A percentile compares a stretch with the other conserved stretches of the same genome.
Conservation (phyloP, 2,113 vertebrate genomes). For the Propithecus coquereli region DNA sequence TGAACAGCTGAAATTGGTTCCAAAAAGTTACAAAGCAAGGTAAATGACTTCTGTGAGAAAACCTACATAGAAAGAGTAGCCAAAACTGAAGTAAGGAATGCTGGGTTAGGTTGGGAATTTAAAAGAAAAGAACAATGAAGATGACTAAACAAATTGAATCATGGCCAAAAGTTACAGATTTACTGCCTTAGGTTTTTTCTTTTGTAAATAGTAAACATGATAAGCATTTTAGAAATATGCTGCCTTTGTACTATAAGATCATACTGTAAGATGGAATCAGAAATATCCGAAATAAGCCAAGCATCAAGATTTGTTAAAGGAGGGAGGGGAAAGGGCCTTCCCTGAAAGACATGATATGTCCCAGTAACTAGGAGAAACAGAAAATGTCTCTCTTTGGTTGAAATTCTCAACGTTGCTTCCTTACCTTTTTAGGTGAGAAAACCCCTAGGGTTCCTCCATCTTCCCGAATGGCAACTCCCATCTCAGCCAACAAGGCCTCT, state of each 20-base stretch:
- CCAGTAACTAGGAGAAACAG: not conserved
- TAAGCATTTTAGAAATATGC: not conserved
- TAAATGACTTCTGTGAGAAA: conserved; percentile 81
- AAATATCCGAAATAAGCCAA: conserved; percentile 36
- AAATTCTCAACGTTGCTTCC: not conserved
- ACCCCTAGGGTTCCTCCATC: conserved; percentile 98
- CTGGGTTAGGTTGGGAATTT: conserved; percentile 13
- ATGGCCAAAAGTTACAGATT: not conserved
- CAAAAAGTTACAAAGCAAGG: conserved; percentile 87
- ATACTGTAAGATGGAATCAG: not conserved
- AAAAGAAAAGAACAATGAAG: conserved; percentile 45
- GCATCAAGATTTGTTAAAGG: not conserved
- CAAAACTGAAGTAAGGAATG: conserved; percentile 71
- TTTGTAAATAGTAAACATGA: not conserved
- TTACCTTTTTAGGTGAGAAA: conserved; percentile 99
- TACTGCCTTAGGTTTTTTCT: not conserved
- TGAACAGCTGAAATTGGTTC: conserved; percentile 87
- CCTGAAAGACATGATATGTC: not conserved
- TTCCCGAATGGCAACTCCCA: conserved; percentile 99
- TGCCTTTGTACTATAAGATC: not conserved
- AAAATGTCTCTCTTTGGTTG: not conserved
- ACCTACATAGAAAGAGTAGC: conserved; percentile 82
- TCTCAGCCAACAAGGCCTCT: conserved; percentile 97
- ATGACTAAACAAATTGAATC: not conserved
- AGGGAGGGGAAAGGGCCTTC: too few species aligned